phyloP scores from a whole-genome alignment of 2,113 vertebrate species.

The Odontesthes bonariensis region DNA sequence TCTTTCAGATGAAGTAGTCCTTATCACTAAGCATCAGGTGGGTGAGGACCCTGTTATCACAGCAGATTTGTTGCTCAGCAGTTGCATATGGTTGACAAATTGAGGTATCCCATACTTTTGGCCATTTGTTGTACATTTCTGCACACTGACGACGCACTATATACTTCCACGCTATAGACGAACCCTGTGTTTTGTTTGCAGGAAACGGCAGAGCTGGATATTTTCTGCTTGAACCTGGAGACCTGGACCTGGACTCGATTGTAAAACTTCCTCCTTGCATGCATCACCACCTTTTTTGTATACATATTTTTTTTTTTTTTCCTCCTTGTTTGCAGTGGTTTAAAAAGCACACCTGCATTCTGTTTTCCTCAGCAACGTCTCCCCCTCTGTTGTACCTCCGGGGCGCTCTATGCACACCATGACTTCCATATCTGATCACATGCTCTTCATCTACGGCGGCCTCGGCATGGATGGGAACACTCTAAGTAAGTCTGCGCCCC shows the following conservation, averaged over 20 bases:
- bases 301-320: too few species aligned
- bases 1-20: not conserved
- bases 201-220: slow-evolving; percentile 89
- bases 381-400: slow-evolving; percentile 78
- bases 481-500: slow-evolving; percentile 85
- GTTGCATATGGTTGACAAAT: too few species aligned
- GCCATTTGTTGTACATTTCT: too few species aligned
- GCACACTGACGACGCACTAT: too few species aligned
- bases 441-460: slow-evolving; percentile 92
- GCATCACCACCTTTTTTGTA: not conserved
- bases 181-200: slow-evolving; percentile 58
- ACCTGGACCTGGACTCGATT: slow-evolving; percentile 93
- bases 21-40: not conserved
- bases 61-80: too few species aligned
- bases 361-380: slow-evolving; percentile 77
- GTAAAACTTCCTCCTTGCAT: slow-evolving; percentile 73
- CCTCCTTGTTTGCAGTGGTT: not conserved
- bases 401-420: slow-evolving; percentile 94
- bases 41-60: too few species aligned
- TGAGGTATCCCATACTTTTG: not conserved
- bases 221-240: slow-evolving; percentile 92
- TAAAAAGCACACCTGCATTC: not conserved
- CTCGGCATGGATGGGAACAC: slow-evolving; percentile 88
- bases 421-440: slow-evolving; percentile 88
- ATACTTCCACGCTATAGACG: not conserved